Evolutionary conservation across 2,797 vertebrate genomes (phyloP).

Genomic region (Intellagama lesueurii): DNA sequence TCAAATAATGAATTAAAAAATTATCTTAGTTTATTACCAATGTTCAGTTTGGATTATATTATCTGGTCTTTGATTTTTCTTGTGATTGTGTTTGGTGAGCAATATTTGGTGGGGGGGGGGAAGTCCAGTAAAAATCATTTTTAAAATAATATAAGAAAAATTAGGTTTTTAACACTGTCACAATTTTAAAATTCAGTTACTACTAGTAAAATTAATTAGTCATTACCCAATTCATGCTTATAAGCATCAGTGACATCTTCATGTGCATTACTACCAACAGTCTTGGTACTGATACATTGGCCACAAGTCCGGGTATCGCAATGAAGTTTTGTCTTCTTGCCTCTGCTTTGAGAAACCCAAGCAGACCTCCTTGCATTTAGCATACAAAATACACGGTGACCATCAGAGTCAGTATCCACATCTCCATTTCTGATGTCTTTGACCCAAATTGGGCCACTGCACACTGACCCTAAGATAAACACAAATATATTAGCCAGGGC

Average conservation of each 20-base stretch:
- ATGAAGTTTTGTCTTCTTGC: constrained; percentile 62
- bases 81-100: background rate
- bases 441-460: constrained; percentile 71
- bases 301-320: constrained; percentile 64
- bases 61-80: background rate
- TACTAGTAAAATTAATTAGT: background rate
- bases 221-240: constrained; percentile 71
- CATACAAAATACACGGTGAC: constrained; percentile 67
- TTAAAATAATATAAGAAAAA: too few relatives aligned
- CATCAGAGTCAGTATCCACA: constrained; percentile 72
- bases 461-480: constrained; percentile 61
- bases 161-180: background rate
- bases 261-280: constrained; percentile 58
- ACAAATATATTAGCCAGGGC: background rate
- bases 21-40: background rate
- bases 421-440: constrained; percentile 73
- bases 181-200: constrained; percentile 24
- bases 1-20: background rate
- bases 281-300: constrained; percentile 68
- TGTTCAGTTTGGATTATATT: background rate
- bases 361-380: constrained; percentile 65
- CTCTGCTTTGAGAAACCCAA: constrained; percentile 67
- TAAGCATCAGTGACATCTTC: constrained; percentile 72
- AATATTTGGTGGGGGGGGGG: background rate
- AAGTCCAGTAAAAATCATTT: too few relatives aligned